A percentile compares a stretch with the other conserved stretches of the same genome.
Conservation (phyloP, 2,113 vertebrate genomes). For the Entomyzon cyanotis region DNA sequence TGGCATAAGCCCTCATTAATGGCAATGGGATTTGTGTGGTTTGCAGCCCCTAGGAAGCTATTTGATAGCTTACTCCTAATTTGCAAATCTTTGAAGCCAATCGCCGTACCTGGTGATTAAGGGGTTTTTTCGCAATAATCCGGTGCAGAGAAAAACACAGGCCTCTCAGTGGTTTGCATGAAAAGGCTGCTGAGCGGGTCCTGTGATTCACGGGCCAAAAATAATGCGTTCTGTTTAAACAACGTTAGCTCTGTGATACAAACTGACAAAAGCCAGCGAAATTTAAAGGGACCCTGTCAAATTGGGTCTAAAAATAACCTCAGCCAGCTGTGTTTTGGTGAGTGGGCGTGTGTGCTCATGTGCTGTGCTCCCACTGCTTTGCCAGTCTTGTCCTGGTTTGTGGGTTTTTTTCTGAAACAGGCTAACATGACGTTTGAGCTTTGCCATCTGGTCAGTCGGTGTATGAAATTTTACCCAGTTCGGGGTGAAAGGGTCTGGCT, state of each 20-base stretch:
- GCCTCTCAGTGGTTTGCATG: neutral
- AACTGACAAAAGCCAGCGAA: conserved; percentile 35
- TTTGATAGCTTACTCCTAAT: conserved; percentile 46
- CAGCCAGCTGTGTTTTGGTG: conserved; percentile 55
- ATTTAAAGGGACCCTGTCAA: conserved; percentile 47
- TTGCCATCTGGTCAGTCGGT: fast-evolving
- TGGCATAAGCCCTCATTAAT: conserved; percentile 21
- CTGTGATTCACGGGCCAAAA: conserved; percentile 54
- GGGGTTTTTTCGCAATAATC: neutral
- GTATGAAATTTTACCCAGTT: neutral
- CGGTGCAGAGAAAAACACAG: neutral
- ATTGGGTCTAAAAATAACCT: conserved; percentile 37
- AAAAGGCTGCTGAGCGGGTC: neutral
- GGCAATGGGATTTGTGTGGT: neutral
- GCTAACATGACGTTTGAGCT: neutral
- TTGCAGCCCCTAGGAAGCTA: conserved; percentile 32
- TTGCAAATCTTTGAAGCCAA: conserved; percentile 51
- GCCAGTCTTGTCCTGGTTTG: neutral
- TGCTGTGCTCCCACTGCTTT: neutral
- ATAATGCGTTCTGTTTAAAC: conserved; percentile 53
- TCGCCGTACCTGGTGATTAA: conserved; percentile 34
- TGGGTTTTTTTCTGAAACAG: neutral
- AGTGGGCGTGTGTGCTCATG: neutral
- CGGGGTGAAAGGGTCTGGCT: neutral
- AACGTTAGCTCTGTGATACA: neutral